A percentile compares a stretch with the other conserved stretches of the same genome.
These are phyloP conservation scores for Drepana arcuata DNA, from an alignment of 1,140 invertebrate genomes.

Conservation along the genomic window DNA sequence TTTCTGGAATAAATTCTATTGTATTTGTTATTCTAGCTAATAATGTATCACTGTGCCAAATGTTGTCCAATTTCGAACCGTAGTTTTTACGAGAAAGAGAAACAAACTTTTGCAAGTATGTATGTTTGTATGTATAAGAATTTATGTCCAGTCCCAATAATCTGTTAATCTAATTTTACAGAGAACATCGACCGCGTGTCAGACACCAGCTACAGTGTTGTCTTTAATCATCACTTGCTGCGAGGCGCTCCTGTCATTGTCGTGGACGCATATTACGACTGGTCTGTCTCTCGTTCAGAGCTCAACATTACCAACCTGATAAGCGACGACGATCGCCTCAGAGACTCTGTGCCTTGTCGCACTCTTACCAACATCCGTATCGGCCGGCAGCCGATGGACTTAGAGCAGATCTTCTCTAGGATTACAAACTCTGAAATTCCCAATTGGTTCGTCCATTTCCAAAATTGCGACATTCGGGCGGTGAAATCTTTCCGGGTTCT, in stretches of 20 bases:
- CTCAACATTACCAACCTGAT: slow-evolving; percentile 78
- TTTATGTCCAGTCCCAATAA: too few relatives aligned
- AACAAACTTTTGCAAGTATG: too few relatives aligned
- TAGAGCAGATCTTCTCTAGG: slow-evolving; percentile 77
- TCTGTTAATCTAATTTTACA: too few relatives aligned
- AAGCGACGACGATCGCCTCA: slow-evolving; percentile 73
- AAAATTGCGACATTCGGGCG: slow-evolving; percentile 85
- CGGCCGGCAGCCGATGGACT: slow-evolving; percentile 74
- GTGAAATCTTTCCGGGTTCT: slow-evolving; percentile 81
- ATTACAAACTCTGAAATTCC: slow-evolving; percentile 77
- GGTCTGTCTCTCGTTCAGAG: slow-evolving; percentile 76
- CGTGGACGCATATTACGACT: slow-evolving; percentile 79
- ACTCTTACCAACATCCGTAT: slow-evolving; percentile 79
- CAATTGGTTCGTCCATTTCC: slow-evolving; percentile 88
- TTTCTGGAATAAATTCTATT: too few relatives aligned
- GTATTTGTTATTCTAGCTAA: too few relatives aligned
- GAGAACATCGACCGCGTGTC: slow-evolving; percentile 76
- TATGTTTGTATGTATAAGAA: too few relatives aligned
- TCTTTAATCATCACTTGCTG: slow-evolving; percentile 79
- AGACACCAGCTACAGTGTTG: slow-evolving; percentile 75
- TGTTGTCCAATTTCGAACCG: too few relatives aligned
- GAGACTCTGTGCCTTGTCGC: slow-evolving; percentile 79
- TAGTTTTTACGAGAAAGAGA: too few relatives aligned
- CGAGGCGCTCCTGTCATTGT: slow-evolving; percentile 82
- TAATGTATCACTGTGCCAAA: too few relatives aligned